These are phyloP conservation scores for Zygaena filipendulae DNA, from an alignment of 2,888 invertebrate species.

Conservation along the genomic window DNA sequence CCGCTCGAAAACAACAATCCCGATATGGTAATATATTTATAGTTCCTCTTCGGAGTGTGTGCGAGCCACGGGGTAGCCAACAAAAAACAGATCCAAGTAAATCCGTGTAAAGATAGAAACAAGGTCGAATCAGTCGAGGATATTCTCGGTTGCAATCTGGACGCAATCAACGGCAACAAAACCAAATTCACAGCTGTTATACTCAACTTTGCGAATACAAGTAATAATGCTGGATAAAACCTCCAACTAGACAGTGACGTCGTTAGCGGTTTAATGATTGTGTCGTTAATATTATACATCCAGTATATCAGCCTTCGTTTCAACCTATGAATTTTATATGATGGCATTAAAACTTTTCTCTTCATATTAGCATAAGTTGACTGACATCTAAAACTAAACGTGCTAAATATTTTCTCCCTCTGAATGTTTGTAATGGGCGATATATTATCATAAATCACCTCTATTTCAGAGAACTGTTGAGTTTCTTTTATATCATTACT, in stretches of 20 bases:
- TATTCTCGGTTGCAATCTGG: conserved; percentile 42
- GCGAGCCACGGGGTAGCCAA: conserved; percentile 52
- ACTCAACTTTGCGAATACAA: conserved; percentile 41
- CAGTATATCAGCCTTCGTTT: conserved; percentile 39
- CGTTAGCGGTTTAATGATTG: conserved; percentile 51
- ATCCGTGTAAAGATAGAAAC: conserved; percentile 49
- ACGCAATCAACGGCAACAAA: conserved; percentile 43
- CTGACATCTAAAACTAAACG: conserved; percentile 52
- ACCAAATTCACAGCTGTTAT: conserved; percentile 42
- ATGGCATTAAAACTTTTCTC: conserved; percentile 48
- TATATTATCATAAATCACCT: conserved; percentile 50
- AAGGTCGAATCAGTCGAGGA: conserved; percentile 47
- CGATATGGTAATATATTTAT: conserved; percentile 41
- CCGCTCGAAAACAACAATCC: conserved; percentile 41
- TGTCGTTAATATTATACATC: conserved; percentile 48
- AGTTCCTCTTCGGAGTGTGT: conserved; percentile 53
- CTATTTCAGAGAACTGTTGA: conserved; percentile 43
- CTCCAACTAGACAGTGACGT: conserved; percentile 53
- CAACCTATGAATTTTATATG: conserved; percentile 49
- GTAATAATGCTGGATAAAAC: conserved; percentile 53
- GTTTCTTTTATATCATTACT: conserved; percentile 29
- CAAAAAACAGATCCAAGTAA: conserved; percentile 59
- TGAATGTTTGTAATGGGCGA: conserved; percentile 52
- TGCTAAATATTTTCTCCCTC: conserved; percentile 52
- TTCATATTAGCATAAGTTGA: conserved; percentile 45